Conservation (phyloP, 1,140 invertebrate species). For the Drosophila malerkotliana region DNA sequence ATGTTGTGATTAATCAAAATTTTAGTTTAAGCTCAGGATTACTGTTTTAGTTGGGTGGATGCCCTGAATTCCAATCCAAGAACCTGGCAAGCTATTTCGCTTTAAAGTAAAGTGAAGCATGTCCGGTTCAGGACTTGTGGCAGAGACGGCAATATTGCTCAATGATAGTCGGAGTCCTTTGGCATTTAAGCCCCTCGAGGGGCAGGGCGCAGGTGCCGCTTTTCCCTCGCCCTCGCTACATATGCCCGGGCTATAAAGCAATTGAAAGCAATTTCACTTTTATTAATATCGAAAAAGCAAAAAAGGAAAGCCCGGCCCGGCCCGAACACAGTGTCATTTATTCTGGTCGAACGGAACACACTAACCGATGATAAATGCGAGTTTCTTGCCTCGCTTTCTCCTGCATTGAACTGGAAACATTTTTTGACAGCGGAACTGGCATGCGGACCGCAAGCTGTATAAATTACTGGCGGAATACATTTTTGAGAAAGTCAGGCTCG, state of each 20-base stretch:
- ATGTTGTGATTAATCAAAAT: background rate
- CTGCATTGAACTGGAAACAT: constrained; percentile 59
- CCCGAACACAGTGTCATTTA: constrained; percentile 6
- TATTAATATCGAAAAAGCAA: constrained; percentile 29
- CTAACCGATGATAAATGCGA: constrained; percentile 63
- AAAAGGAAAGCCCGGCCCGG: constrained; percentile 14
- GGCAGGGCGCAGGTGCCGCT: constrained; percentile 5
- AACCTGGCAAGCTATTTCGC: background rate
- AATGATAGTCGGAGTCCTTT: background rate
- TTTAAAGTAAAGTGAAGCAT: background rate
- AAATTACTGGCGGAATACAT: constrained; percentile 32
- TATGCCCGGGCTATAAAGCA: constrained; percentile 11
- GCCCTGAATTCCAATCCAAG: background rate
- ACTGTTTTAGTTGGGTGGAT: no score
- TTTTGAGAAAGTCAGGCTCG: constrained; percentile 23
- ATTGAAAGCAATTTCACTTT: constrained; percentile 44
- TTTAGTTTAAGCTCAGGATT: no score
- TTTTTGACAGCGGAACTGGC: constrained; percentile 38
- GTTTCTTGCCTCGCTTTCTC: constrained; percentile 46
- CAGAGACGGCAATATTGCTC: background rate
- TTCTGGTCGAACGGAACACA: constrained; percentile 7
- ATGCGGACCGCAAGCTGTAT: constrained; percentile 27
- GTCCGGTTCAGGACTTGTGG: background rate
- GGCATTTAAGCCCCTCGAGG: background rate
- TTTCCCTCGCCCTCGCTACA: constrained; percentile 22